phyloP scores from a whole-genome alignment of 2,888 invertebrate species.

The Ditula angustiorana region DNA sequence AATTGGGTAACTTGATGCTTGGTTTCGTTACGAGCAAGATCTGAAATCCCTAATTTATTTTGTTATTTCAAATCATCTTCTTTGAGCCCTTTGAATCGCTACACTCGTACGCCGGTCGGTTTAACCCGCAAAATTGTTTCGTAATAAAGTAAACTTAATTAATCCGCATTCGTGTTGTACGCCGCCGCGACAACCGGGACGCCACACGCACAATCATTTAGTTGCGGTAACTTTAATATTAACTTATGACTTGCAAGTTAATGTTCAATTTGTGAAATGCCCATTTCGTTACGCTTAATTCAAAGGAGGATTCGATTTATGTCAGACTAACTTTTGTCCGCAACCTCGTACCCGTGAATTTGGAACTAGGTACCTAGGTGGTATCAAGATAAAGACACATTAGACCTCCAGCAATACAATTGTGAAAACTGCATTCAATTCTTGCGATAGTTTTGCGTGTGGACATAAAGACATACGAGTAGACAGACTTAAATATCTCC shows the following conservation, averaged over 20 bases:
- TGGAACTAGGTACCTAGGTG: too few species aligned
- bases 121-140: constrained; percentile 1
- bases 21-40: neutral
- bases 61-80: neutral
- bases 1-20: constrained; percentile 18
- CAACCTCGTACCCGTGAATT: too few species aligned
- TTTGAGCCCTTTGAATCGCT: neutral
- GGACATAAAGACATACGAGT: too few species aligned
- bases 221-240: constrained; percentile 25
- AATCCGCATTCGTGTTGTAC: constrained; percentile 4
- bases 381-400: too few species aligned
- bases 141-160: constrained; percentile 7
- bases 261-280: neutral
- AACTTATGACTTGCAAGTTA: constrained; percentile 4
- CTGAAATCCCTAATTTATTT: constrained; percentile 12
- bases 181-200: constrained; percentile 1
- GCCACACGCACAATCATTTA: constrained; percentile 2
- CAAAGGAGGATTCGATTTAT: neutral
- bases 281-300: neutral
- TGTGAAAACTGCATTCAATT: too few species aligned
- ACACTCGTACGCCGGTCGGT: neutral
- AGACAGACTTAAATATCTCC: too few species aligned
- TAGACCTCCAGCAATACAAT: too few species aligned
- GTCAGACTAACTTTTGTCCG: too few species aligned
- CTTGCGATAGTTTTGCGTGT: too few species aligned